Conservation (phyloP, 2,113 vertebrate species). For the Galemys pyrenaicus region DNA sequence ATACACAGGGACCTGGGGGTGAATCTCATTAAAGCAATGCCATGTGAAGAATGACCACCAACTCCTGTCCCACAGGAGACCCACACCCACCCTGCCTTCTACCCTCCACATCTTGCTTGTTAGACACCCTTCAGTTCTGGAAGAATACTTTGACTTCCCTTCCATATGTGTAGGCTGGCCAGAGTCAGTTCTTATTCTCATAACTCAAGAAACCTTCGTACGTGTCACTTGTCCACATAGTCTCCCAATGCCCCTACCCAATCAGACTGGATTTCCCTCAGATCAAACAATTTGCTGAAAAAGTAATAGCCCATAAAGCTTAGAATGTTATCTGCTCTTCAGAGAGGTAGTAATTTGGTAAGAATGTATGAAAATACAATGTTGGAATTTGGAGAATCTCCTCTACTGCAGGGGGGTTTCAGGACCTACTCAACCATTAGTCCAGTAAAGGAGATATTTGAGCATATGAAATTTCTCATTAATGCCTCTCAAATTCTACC, state of each 20-base stretch:
- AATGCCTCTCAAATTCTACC: not conserved
- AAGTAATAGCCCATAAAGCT: not conserved
- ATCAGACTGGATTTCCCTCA: not conserved
- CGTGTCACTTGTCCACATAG: not conserved
- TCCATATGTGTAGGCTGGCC: not conserved
- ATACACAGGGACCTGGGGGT: not conserved
- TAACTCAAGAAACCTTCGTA: not conserved
- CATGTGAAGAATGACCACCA: not conserved
- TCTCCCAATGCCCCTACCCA: not conserved
- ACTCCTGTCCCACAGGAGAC: not conserved
- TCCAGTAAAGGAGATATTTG: not conserved
- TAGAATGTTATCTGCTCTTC: not conserved
- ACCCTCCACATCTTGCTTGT: not conserved
- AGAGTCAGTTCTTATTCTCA: not conserved
- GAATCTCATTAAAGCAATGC: not conserved
- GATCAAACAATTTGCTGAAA: not conserved
- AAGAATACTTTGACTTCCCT: not conserved
- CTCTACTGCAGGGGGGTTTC: not conserved
- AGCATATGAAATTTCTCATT: not conserved
- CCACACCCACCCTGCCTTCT: not conserved
- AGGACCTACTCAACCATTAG: not conserved
- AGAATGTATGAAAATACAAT: not conserved
- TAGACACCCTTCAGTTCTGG: not conserved
- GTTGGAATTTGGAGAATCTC: not conserved
- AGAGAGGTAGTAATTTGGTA: not conserved